Percentiles rank a stretch among this genome's conserved stretches.
phyloP scores from a whole-genome alignment of 2,797 vertebrate genomes.

The Tragopan temminckii region DNA sequence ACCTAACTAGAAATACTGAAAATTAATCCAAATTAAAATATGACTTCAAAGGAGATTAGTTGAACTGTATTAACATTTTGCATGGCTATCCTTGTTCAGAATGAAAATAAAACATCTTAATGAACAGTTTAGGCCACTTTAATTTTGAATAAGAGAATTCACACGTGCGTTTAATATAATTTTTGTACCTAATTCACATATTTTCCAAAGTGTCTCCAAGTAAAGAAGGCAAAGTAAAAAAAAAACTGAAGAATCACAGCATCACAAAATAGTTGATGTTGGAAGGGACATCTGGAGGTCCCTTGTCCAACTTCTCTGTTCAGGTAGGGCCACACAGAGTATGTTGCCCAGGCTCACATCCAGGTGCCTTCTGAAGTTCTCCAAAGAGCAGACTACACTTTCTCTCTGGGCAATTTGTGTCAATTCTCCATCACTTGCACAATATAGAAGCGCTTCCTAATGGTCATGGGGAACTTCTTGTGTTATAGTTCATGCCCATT shows the following conservation, averaged over 20 bases:
- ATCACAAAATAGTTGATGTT: not conserved
- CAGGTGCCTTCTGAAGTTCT: not conserved
- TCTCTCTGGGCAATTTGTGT: not conserved
- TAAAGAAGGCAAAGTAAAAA: not conserved
- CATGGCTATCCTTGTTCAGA: not conserved
- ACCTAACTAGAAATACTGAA: not conserved
- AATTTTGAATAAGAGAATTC: constrained; percentile 20
- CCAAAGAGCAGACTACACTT: not conserved
- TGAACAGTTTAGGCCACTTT: not conserved
- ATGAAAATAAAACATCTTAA: constrained; percentile 23
- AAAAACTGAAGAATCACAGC: not conserved
- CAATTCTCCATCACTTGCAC: not conserved
- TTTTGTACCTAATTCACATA: not conserved
- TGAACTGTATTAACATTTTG: not conserved
- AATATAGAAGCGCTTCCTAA: not conserved
- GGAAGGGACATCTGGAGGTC: not conserved
- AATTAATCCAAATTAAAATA: constrained; percentile 38
- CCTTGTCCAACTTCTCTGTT: not conserved
- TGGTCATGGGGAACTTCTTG: not conserved
- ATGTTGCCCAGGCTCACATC: not conserved
- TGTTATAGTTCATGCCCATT: not conserved
- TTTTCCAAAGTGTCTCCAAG: not conserved
- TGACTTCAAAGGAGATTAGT: constrained; percentile 11
- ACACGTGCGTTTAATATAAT: not conserved
- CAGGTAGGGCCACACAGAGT: not conserved